phyloP scores from a whole-genome alignment of 2,113 vertebrate species.

The Ictalurus furcatus region DNA sequence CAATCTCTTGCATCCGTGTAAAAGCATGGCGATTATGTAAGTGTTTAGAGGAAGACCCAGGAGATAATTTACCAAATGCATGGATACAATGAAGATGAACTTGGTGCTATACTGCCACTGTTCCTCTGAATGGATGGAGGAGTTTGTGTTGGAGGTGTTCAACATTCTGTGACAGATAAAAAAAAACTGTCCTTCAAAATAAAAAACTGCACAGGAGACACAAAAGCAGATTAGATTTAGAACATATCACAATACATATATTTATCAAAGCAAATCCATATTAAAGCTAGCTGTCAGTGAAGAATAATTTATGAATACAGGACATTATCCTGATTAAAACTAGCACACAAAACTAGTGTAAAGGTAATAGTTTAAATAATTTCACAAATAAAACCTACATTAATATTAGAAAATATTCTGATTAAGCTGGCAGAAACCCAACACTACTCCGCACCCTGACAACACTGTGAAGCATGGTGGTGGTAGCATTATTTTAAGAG shows the following conservation, averaged over 20 bases:
- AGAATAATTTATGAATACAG: no score
- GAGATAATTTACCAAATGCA: neutral
- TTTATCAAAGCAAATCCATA: neutral
- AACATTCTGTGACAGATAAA: neutral
- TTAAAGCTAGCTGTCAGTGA: neutral
- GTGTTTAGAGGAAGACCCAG: conserved; percentile 5
- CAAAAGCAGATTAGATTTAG: no score
- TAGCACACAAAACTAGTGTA: no score
- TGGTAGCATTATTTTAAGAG: no score
- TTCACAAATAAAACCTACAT: no score
- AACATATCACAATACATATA: neutral
- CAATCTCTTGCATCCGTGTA: neutral
- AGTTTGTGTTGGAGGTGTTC: neutral
- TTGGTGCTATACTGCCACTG: neutral
- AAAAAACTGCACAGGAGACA: neutral
- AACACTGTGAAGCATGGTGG: no score
- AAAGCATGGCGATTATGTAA: neutral
- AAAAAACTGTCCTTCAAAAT: neutral
- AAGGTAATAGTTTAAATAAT: no score
- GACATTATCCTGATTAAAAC: no score
- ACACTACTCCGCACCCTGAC: no score
- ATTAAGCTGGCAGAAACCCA: no score
- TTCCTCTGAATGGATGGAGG: neutral
- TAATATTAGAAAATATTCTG: no score
- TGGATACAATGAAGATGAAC: neutral